Base-by-base conservation (phyloP, 2,888 invertebrate genomes). In the Caenorhabditis sp. region DNA sequence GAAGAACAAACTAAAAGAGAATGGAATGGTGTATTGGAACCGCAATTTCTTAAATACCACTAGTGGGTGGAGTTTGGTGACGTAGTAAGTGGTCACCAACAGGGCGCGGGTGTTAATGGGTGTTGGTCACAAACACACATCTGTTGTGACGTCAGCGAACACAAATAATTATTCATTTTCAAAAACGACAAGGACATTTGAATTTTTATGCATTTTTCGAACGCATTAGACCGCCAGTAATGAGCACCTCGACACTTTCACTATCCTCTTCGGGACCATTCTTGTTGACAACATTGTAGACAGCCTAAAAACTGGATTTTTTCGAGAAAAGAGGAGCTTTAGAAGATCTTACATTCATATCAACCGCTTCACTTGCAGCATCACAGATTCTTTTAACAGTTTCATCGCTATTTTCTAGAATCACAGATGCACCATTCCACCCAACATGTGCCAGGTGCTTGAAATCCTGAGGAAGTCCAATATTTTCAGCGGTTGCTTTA, bases 371-470 rank as follows among this genome's bases (percentile, higher is more conserved):
- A 25, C 70, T 64, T 10, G 80, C 80, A 4, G 80, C 80, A 23
- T 77, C 70, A n/a, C 74, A 71, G 31, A 80, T 77, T 49, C 72
- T 76, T 27, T 63, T 63, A 2, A 80, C 80, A 8, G 71, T 74
- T 25, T 64, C 63, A 54, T 73, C 76, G 25, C 75, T 77, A 26
- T 77, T 68, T 43, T 80, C 73, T 26, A 76, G 76, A 5, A 81
- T 61, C 10, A 80, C 63, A 1, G 77, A 78, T 20, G 65, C 54
- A 0, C 81, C 81, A 56, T 76, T 80, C 81, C 81, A 81, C 3
- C 81, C 81, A 21, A 81, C 80, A 58, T 81, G 79, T 21, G 81
- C 78, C 14, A 81, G 61, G 31, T 81, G 81, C 26, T 76, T 78
- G 67, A 57, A 71, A 59, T 25, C 38, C 1, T 25, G 27, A 5